Base-by-base conservation (phyloP, 2,113 vertebrate genomes). In the Terrapene triunguis region DNA sequence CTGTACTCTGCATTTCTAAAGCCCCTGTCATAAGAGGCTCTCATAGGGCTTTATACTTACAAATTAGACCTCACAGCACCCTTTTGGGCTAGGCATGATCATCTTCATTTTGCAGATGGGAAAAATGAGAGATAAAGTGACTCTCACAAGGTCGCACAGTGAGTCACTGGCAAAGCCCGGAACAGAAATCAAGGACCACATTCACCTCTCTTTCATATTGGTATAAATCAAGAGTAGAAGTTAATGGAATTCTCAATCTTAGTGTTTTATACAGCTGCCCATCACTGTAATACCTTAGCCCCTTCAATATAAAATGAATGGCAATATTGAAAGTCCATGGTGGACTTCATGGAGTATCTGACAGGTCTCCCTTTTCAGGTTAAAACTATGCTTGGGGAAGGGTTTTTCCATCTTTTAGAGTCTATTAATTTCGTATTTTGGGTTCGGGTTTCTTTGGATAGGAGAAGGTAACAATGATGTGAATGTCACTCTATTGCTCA, bases 151-250 rank as follows among this genome's bases (percentile, higher is more conserved):
- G 94, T 95, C 93, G 85, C 22, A 53, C 47, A 80, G 27, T 76
- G 94, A 85, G 92, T 76, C 90, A 90, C 84, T 42, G 72, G 90
- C 69, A 86, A 80, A 95, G 72, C 80, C 55, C 92, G 35, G 55
- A 95, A 92, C 65, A 92, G 89, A 94, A 94, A 88, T 85, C 89
- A 94, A 91, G 89, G 80, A 55, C 25, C 55, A 29, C 62, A 83
- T 81, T 96, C 84, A 92, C 65, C 74, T 91, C 90, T 92, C 24
- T 65, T 94, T 96, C 93, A 90, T 96, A 82, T 10, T 78, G 47
- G 35, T 53, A 91, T 79, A 92, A 96, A 97, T 96, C 91, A 92
- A 93, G 81, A 96, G 50, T 89, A 97, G 94, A 93, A 50, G 93
- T 38, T 96, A 95, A 96, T 89, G 84, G 87, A 84, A 53, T 89